phyloP scores from a whole-genome alignment of 2,113 vertebrate species.

The Agapornis roseicollis region DNA sequence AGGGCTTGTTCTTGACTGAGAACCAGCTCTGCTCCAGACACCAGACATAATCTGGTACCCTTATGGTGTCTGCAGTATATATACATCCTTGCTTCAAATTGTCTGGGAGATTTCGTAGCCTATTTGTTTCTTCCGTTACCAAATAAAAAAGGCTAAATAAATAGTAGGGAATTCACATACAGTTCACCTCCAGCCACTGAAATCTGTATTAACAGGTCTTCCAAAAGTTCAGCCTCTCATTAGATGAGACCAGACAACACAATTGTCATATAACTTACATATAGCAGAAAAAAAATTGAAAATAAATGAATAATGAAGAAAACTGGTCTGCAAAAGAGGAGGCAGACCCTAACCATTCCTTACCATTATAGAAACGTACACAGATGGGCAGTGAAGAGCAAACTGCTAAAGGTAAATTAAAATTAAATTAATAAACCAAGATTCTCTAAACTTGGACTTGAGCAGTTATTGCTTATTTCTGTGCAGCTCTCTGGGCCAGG shows the following conservation, averaged over 20 bases:
- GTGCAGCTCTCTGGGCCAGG: neutral
- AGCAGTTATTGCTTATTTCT: neutral
- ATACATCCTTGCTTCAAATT: neutral
- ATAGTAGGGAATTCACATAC: neutral
- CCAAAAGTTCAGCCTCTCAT: neutral
- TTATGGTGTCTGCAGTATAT: neutral
- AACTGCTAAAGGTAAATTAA: neutral
- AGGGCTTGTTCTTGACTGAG: neutral
- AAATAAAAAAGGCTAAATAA: neutral
- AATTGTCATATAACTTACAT: neutral
- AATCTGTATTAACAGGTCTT: neutral
- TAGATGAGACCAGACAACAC: neutral
- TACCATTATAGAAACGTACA: neutral
- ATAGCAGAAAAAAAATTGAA: neutral
- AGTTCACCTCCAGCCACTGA: neutral
- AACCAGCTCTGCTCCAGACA: neutral
- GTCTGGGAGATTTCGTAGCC: neutral
- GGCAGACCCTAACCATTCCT: neutral
- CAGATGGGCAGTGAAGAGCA: neutral
- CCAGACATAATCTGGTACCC: neutral
- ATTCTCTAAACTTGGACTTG: neutral
- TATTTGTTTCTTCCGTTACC: neutral
- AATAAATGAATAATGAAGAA: neutral
- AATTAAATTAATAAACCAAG: neutral
- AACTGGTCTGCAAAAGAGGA: neutral